phyloP scores from a whole-genome alignment of 2,797 vertebrate species.

The Pitangus sulphuratus region DNA sequence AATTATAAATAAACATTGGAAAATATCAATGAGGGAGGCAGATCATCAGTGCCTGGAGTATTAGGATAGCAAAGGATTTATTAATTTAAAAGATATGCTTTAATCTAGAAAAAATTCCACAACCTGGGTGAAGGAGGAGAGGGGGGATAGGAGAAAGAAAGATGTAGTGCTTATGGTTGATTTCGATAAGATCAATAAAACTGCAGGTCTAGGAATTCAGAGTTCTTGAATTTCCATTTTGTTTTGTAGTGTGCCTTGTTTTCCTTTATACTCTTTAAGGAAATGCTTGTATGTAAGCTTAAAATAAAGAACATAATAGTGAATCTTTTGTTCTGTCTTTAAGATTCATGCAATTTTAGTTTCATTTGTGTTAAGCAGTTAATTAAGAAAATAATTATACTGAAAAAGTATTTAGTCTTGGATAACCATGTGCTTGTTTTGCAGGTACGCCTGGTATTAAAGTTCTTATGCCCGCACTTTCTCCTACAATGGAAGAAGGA shows the following conservation, averaged over 20 bases:
- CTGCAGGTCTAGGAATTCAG: not conserved
- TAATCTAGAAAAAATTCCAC: not conserved
- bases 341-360: not conserved
- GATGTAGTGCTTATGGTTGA: not conserved
- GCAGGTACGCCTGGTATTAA: constrained; percentile 85
- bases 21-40: not conserved
- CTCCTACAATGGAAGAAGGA: constrained; percentile 98
- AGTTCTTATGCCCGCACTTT: constrained; percentile 94
- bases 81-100: not conserved
- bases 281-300: not conserved
- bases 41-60: not conserved
- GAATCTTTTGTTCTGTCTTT: not conserved
- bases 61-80: not conserved
- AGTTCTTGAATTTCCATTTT: not conserved
- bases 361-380: not conserved
- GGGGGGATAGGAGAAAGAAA: not conserved
- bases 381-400: not conserved
- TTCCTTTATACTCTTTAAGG: not conserved
- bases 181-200: not conserved
- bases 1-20: not conserved
- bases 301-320: not conserved
- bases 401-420: not conserved
- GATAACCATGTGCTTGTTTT: constrained; percentile 57
- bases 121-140: not conserved
- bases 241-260: not conserved